These are phyloP conservation scores for Oxytorus armatus DNA, from an alignment of 2,888 invertebrate genomes.

Conservation along the genomic window DNA sequence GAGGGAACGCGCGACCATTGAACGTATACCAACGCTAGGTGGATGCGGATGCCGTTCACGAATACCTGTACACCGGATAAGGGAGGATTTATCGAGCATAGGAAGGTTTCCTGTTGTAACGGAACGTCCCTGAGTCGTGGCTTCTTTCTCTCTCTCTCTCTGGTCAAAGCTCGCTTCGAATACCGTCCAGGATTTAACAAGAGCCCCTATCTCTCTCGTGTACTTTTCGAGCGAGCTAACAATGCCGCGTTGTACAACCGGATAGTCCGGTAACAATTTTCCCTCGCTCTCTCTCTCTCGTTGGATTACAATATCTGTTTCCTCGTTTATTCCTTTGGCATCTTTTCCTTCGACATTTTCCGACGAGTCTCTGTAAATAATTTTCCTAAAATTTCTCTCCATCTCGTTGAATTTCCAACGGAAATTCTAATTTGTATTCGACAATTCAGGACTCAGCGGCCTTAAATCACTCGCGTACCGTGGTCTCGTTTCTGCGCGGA, in stretches of 20 bases:
- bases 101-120: slow-evolving; percentile 59
- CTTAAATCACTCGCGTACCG: slow-evolving; percentile 53
- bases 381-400: not conserved
- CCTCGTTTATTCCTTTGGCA: not conserved
- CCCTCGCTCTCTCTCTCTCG: not conserved
- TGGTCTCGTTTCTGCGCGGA: slow-evolving; percentile 43
- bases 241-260: slow-evolving; percentile 1
- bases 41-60: slow-evolving; percentile 50
- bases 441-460: slow-evolving; percentile 44
- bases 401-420: slow-evolving; percentile 31
- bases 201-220: slow-evolving; percentile 27
- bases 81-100: slow-evolving; percentile 66
- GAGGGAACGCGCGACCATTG: slow-evolving; percentile 30
- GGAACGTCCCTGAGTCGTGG: slow-evolving; percentile 53
- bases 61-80: slow-evolving; percentile 63
- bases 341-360: not conserved
- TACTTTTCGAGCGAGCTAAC: slow-evolving; percentile 28
- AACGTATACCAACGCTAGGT: slow-evolving; percentile 3
- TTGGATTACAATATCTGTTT: slow-evolving; percentile 16
- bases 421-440: slow-evolving; percentile 26
- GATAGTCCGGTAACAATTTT: slow-evolving; percentile 1
- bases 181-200: slow-evolving; percentile 48
- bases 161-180: slow-evolving; percentile 29
- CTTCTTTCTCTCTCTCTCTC: slow-evolving; percentile 21
- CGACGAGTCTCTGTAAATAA: slow-evolving; percentile 5